Evolutionary conservation across 2,888 invertebrate genomes (phyloP), one percentile per base, ranked within the genome.

Genomic region (Thera britannica): DNA sequence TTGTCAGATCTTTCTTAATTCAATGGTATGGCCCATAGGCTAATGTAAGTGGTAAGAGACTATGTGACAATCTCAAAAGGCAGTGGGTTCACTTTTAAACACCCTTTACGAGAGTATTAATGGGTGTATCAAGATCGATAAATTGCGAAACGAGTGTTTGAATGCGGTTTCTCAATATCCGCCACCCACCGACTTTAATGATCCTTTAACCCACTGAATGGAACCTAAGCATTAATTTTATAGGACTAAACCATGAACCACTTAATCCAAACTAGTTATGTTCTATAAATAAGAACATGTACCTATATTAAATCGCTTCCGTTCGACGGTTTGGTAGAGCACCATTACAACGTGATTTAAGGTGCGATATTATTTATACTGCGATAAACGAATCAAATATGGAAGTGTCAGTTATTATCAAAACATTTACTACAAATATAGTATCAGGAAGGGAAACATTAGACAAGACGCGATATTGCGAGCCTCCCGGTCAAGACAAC

Each of bases 401-500:
- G 62, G 58, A 63, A 58, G 58, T 63, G 57, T 65, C 48, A 65
- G 58, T 58, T 75, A 73, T 77, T 79, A 80, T 80, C 79, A 79
- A 75, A 78, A 78, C 75, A 80, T 72, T 75, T 65, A 58, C 67
- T 70, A 78, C 68, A 75, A 77, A 77, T 77, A 69, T 75, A 74
- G 73, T 77, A 80, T 79, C 76, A 76, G 75, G 78, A 80, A 79
- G 77, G 79, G 82, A 81, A 82, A 78, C 78, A 78, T 77, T 74
- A 80, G 79, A 81, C 78, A 74, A 76, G 78, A 77, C 72, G 72
- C 78, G 79, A 84, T 82, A 83, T 75, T 78, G 81, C 81, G 82
- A 77, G 79, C 79, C 80, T 80, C 80, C 80, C 82, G 79, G 82
- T 77, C 82, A 85, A 83, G 89, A 90, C 89, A 90, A 90, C 90